Evolutionary conservation across 2,113 vertebrate genomes (phyloP), one percentile per base, ranked within the genome.

Genomic region (Suricata suricatta): DNA sequence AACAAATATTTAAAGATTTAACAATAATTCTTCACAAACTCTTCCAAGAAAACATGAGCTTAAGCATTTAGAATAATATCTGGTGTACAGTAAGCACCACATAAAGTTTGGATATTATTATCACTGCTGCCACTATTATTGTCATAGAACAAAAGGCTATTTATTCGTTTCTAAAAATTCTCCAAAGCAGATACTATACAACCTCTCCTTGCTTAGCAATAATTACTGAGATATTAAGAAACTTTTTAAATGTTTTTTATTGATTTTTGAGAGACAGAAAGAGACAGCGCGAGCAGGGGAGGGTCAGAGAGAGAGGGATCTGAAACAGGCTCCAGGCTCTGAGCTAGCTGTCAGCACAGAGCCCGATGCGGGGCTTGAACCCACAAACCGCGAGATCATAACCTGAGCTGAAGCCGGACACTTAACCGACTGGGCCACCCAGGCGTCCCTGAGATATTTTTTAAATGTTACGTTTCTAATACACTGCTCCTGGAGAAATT

Each of bases 101-200:
- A 2, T 66, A 86, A 54, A 3, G 93, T 71, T 90, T 74, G 88
- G 87, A 50, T 97, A 90, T 57, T 57, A 80, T 74, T 80, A 90
- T 12, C 29, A 76, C 29, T 64, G 23, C 31, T 86, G 76, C 38
- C 27, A 69, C 12, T 89, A 81, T 29, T 68, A n/a, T 17, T 69
- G 68, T 57, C 71, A 85, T 44, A 44, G 5, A 96, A 47, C 76
- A 93, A 66, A 80, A 44, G 29, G 29, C 29, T 81, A 52, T 54
- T 66, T 92, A 74, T 17, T 82, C 47, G 83, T 90, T 47, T 83
- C 79, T 79, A 79, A 96, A 80, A 93, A 74, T 57, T 90, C 38
- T 90, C 21, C 63, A n/a, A 93, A 90, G 21, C 38, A 88, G 66
- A 88, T 35, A 93, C 27, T 54, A 11, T 44, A 90, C 11, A 82